These are phyloP conservation scores for Globodera rostochiensis DNA, from an alignment of 1,140 invertebrate species.

Conservation along the genomic window DNA sequence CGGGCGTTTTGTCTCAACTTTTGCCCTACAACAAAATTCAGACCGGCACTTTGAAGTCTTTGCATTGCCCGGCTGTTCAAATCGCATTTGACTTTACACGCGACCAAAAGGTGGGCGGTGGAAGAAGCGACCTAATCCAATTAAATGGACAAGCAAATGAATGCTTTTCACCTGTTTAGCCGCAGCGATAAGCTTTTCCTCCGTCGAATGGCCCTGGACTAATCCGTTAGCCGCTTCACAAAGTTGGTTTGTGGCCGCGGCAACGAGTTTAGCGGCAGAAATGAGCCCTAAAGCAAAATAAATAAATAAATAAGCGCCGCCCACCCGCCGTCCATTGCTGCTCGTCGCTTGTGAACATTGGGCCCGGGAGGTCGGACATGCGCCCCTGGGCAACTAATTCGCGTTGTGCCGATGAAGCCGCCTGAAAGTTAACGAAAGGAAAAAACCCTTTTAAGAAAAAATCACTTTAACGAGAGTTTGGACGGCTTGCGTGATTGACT, in stretches of 20 bases:
- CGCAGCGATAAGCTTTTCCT: constrained; percentile 92
- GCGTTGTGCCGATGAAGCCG: constrained; percentile 44
- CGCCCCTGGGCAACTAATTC: constrained; percentile 61
- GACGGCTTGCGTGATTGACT: constrained; percentile 93
- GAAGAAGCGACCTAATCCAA: constrained; percentile 83
- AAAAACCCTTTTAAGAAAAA: constrained; percentile 73
- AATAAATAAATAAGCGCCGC: neutral
- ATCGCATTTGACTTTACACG: constrained; percentile 97
- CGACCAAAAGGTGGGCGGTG: constrained; percentile 92
- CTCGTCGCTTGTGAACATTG: constrained; percentile 74
- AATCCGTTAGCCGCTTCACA: constrained; percentile 95
- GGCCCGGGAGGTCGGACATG: constrained; percentile 43
- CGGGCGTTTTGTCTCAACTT: neutral
- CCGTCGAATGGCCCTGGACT: constrained; percentile 88
- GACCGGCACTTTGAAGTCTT: constrained; percentile 83
- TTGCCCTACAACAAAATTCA: neutral
- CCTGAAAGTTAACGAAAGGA: neutral
- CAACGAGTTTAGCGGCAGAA: constrained; percentile 87
- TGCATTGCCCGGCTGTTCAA: constrained; percentile 88
- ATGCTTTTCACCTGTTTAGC: constrained; percentile 75
- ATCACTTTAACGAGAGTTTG: constrained; percentile 92
- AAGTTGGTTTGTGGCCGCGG: constrained; percentile 80
- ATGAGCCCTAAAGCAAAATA: constrained; percentile 73
- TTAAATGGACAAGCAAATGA: neutral
- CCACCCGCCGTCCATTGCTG: constrained; percentile 86